These are phyloP conservation scores for Hippasteria phrygiana DNA, from an alignment of 53 echinoderm and acorn worm genomes.

Conservation along the genomic window DNA sequence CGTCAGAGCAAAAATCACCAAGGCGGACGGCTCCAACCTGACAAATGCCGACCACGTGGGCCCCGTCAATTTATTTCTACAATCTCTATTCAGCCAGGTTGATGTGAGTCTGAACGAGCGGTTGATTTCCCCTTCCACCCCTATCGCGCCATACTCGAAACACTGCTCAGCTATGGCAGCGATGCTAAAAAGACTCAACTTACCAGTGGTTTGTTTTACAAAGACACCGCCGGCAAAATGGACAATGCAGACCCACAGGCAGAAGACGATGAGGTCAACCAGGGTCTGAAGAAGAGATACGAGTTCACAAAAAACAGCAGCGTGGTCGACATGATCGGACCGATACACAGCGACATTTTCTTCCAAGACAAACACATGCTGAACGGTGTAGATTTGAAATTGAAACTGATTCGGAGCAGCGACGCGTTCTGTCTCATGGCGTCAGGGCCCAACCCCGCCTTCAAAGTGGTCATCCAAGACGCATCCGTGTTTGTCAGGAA, in stretches of 20 bases:
- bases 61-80: constrained; percentile 68
- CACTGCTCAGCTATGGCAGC: constrained; percentile 56
- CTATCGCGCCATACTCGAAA: constrained; percentile 71
- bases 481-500: constrained; percentile 78
- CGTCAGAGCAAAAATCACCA: constrained; percentile 46
- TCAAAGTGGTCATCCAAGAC: constrained; percentile 75
- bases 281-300: constrained; percentile 64
- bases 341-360: constrained; percentile 71
- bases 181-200: constrained; percentile 60
- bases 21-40: constrained; percentile 41
- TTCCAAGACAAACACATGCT: constrained; percentile 77
- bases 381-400: constrained; percentile 71
- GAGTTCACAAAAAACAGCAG: constrained; percentile 48
- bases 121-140: constrained; percentile 66
- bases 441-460: constrained; percentile 41
- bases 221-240: constrained; percentile 72
- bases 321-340: constrained; percentile 68
- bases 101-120: constrained; percentile 71
- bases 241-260: constrained; percentile 51
- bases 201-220: constrained; percentile 60
- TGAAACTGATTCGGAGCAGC: constrained; percentile 72
- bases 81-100: constrained; percentile 70
- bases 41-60: constrained; percentile 56
- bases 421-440: constrained; percentile 81
- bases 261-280: constrained; percentile 18